Base-by-base conservation (phyloP, 92 coral and sea anemone genomes). In the Zoanthus solanderi region DNA sequence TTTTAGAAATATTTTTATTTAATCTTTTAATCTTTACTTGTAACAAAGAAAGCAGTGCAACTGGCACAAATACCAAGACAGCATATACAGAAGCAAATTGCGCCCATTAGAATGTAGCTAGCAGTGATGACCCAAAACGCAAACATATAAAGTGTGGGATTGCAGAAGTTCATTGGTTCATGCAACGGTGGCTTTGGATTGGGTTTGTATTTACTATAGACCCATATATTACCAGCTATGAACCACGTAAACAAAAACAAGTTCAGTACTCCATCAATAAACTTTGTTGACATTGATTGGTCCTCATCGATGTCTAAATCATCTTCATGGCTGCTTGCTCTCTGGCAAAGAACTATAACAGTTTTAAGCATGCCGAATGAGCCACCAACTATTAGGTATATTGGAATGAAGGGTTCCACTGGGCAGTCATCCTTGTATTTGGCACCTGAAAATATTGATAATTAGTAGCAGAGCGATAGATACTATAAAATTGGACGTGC, bases 221-320 rank as follows among this genome's bases (percentile, higher is more conserved):
- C 99, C 99, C 99, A 97, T 78, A 97, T 95, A 80, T 97, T 97
- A 16, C 99, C 99, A 54, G 99, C 99, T n/a, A 97, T 97, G 82
- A 97, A 97, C 99, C 99, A 97, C 0, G 99, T 95, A 75, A 97
- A 97, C 84, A 97, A 84, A 88, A 97, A 97, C 42, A 97, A 90
- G 88, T 97, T 97, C 82, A 97, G 85, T 45, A 97, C 92, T 56
- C 99, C 99, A 79, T 97, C 99, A 29, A 97, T 92, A 80, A 97
- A 95, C 88, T 97, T 97, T 74, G 96, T 97, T 57, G 99, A 95
- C 96, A 95, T 97, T n/a, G 99, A 97, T 75, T 93, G 93, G 86
- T 97, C 99, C 73, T 97, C 99, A 56, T 97, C 95, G 57, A 93
- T 88, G 57, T 93, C 95, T 14, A 90, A 66, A 66, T 97, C 98